Evolutionary conservation across 2,888 invertebrate genomes (phyloP).

Genomic region (Hirudinaria manillensis): DNA sequence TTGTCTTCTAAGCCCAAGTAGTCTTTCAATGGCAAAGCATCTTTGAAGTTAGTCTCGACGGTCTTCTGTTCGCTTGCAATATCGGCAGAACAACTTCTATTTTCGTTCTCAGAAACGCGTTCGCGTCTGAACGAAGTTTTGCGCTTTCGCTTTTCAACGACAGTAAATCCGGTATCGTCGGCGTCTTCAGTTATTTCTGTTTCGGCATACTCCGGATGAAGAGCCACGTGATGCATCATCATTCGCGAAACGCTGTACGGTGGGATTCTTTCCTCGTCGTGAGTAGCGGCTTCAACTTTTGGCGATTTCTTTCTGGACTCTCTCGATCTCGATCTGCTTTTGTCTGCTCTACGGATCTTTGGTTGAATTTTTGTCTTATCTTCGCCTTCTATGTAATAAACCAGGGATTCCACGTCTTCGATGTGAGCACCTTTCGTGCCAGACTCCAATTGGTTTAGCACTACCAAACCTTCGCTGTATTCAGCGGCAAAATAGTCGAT

Average conservation of each 20-base stretch:
- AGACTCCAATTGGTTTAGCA: neutral
- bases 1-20: too few relatives aligned
- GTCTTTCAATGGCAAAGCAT: too few relatives aligned
- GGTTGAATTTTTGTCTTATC: neutral
- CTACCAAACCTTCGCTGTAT: neutral
- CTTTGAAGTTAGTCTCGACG: too few relatives aligned
- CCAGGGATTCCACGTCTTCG: slow-evolving; percentile 17
- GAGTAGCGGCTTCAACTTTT: neutral
- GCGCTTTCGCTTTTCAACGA: slow-evolving; percentile 6
- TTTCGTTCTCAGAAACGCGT: neutral
- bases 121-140: neutral
- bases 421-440: neutral
- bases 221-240: neutral
- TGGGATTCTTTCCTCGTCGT: neutral
- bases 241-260: neutral
- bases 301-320: neutral
- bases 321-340: neutral
- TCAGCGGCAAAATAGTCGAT: too few relatives aligned
- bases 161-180: slow-evolving; percentile 18
- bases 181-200: neutral
- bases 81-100: neutral
- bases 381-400: neutral
- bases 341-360: neutral
- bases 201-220: neutral
- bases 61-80: too few relatives aligned